Percentiles rank a stretch among this genome's conserved stretches.
Evolutionary conservation across 2,113 vertebrate species (phyloP).

Genomic region (Rallus limicola): DNA sequence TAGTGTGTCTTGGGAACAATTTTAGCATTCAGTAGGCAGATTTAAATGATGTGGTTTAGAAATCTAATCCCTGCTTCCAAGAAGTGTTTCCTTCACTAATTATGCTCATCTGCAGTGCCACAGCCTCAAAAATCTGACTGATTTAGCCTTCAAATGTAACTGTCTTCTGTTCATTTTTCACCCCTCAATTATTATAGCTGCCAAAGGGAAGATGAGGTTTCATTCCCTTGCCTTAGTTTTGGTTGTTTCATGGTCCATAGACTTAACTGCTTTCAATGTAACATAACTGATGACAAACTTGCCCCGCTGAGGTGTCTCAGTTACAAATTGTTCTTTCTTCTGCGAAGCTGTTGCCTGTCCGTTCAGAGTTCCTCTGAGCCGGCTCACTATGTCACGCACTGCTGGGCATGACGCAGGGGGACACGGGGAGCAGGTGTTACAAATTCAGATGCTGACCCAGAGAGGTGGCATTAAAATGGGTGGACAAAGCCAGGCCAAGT

Average conservation of each 20-base stretch:
- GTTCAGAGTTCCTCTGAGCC: neutral
- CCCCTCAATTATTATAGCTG: neutral
- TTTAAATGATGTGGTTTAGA: neutral
- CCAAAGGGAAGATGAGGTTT: neutral
- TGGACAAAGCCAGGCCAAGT: neutral
- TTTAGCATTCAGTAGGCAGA: neutral
- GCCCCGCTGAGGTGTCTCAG: neutral
- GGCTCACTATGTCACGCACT: neutral
- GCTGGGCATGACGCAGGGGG: neutral
- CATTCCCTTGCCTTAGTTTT: neutral
- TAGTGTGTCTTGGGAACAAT: neutral
- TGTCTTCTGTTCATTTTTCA: neutral
- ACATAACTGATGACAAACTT: neutral
- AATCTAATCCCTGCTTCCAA: neutral
- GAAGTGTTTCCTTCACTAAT: neutral
- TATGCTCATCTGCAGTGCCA: neutral
- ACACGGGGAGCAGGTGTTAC: neutral
- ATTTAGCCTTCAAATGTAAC: neutral
- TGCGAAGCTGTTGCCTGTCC: neutral
- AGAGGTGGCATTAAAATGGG: neutral
- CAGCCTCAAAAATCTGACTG: neutral
- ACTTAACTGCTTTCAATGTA: neutral
- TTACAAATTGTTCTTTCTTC: neutral
- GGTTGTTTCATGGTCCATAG: accelerated
- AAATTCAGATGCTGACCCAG: neutral